phyloP scores from a whole-genome alignment of 2,113 vertebrate species.

The Atlantisia rogersi region DNA sequence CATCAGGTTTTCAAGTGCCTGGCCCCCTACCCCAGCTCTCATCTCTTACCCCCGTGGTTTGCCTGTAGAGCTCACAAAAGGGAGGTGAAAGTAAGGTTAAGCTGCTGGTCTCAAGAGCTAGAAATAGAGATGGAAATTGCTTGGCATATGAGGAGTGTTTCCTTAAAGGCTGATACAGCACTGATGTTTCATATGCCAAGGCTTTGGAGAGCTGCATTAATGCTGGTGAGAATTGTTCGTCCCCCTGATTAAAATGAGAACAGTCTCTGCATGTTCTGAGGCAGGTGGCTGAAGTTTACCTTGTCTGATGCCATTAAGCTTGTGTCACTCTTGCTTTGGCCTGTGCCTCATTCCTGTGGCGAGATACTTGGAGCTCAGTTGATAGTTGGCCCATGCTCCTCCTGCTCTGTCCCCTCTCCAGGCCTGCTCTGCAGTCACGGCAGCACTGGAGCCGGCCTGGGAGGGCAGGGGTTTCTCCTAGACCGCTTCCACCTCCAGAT shows the following conservation, averaged over 20 bases:
- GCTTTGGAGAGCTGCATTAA: neutral
- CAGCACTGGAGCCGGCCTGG: neutral
- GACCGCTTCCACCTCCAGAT: neutral
- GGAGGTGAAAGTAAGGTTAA: constrained; percentile 55
- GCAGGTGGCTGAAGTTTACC: neutral
- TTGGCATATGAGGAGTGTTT: neutral
- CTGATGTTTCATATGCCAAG: accelerated
- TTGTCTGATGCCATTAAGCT: neutral
- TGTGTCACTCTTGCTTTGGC: neutral
- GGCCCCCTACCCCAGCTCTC: constrained; percentile 2
- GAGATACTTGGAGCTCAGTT: neutral
- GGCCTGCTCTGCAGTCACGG: neutral
- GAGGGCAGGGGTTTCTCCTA: neutral
- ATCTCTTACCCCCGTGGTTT: neutral
- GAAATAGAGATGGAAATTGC: constrained; percentile 60
- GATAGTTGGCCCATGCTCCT: neutral
- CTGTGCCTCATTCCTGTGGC: neutral
- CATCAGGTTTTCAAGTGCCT: constrained; percentile 20
- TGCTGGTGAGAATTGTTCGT: neutral
- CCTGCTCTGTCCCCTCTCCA: neutral
- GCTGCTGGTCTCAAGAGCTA: constrained; percentile 61
- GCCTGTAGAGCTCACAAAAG: constrained; percentile 7
- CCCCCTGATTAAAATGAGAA: neutral
- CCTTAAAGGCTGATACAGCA: neutral
- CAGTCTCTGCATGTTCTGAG: accelerated